These are phyloP conservation scores for Drosophila chauvacae DNA, from an alignment of 1,140 invertebrate genomes.

Conservation along the genomic window DNA sequence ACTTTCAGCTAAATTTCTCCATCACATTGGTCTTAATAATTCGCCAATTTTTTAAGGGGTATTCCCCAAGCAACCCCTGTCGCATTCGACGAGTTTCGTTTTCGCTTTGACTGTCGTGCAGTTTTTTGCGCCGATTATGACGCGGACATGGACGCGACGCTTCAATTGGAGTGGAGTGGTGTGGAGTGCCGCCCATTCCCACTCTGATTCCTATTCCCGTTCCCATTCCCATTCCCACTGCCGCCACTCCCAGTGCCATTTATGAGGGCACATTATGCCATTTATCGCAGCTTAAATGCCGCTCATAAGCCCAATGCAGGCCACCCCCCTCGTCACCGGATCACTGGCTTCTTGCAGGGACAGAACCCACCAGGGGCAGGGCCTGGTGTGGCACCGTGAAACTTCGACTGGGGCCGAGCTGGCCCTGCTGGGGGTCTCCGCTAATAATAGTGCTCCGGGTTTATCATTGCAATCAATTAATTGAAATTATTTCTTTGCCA, in stretches of 20 bases:
- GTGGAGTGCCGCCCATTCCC: slow-evolving; percentile 53
- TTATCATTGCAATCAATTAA: slow-evolving; percentile 50
- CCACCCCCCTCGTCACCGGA: slow-evolving; percentile 20
- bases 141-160: slow-evolving; percentile 63
- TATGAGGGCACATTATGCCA: slow-evolving; percentile 81
- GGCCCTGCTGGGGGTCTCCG: slow-evolving; percentile 15
- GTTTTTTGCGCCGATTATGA: slow-evolving; percentile 79
- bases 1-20: background rate
- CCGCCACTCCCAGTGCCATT: slow-evolving; percentile 58
- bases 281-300: slow-evolving; percentile 79
- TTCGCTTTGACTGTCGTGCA: slow-evolving; percentile 61
- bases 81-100: slow-evolving; percentile 55
- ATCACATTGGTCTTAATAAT: background rate
- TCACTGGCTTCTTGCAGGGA: slow-evolving; percentile 26
- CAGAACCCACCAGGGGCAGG: slow-evolving; percentile 5
- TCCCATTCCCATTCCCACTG: slow-evolving; percentile 4
- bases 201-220: background rate
- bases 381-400: slow-evolving; percentile 25
- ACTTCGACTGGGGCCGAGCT: slow-evolving; percentile 1
- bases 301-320: slow-evolving; percentile 66
- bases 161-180: slow-evolving; percentile 70
- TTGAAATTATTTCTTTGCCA: slow-evolving; percentile 42
- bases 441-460: slow-evolving; percentile 34
- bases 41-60: background rate
- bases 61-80: background rate